These are phyloP conservation scores for Drosophila biarmipes DNA, from an alignment of 1,140 invertebrate genomes.

Conservation along the genomic window DNA sequence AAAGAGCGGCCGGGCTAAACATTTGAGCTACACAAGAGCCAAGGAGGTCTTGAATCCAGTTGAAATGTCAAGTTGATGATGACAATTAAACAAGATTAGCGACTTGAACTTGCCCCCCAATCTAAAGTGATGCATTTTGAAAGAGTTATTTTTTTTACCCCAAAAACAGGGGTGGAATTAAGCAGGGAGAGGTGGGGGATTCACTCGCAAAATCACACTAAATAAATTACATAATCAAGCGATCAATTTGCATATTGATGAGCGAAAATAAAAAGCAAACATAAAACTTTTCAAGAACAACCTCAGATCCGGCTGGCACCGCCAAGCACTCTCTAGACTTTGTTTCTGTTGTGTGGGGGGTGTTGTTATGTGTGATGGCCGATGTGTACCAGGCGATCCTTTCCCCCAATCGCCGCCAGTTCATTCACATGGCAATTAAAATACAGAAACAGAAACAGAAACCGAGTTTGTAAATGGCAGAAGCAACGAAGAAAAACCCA, in stretches of 20 bases:
- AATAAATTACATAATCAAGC: constrained; percentile 74
- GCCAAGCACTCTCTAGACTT: constrained; percentile 54
- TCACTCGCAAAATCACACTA: constrained; percentile 27
- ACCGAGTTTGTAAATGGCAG: constrained; percentile 24
- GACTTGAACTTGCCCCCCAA: constrained; percentile 60
- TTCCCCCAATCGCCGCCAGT: constrained; percentile 50
- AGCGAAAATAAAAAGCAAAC: constrained; percentile 72
- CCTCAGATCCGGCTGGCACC: constrained; percentile 72
- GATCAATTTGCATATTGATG: constrained; percentile 75
- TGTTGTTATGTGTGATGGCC: constrained; percentile 28
- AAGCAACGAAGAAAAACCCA: constrained; percentile 22
- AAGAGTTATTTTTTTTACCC: constrained; percentile 13
- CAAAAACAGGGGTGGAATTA: no score
- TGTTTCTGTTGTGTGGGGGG: background rate
- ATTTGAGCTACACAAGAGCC: constrained; percentile 49
- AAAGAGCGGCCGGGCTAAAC: constrained; percentile 36
- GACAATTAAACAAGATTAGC: constrained; percentile 57
- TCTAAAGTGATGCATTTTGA: constrained; percentile 39
- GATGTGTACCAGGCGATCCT: no score
- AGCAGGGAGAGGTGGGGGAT: constrained; percentile 3
- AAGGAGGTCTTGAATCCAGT: constrained; percentile 39
- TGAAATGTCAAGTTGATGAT: constrained; percentile 53
- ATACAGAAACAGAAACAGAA: constrained; percentile 9
- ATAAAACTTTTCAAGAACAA: constrained; percentile 61
- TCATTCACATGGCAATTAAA: constrained; percentile 77